Evolutionary conservation across 1,140 invertebrate genomes (phyloP).

Genomic region (Papilio aristodemus): DNA sequence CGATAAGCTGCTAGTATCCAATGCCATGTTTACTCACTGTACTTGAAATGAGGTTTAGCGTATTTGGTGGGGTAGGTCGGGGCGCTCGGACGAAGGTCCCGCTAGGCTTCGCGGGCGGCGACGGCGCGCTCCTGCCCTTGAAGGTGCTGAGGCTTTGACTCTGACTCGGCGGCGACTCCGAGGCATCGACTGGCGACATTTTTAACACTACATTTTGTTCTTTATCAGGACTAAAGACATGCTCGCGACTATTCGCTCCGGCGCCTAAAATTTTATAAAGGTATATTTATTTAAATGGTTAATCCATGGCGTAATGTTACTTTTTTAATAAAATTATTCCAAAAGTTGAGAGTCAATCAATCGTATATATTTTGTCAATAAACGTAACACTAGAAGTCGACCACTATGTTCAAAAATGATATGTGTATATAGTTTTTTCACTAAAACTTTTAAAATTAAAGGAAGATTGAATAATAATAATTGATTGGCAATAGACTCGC

Average conservation of each 20-base stretch:
- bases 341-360: too few relatives aligned
- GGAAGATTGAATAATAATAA: too few relatives aligned
- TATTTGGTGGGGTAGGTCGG: conserved; percentile 90
- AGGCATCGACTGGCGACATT: conserved; percentile 84
- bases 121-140: conserved; percentile 80
- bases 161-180: conserved; percentile 69
- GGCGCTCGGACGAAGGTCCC: conserved; percentile 81
- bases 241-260: conserved; percentile 63
- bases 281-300: conserved; percentile 23
- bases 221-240: conserved; percentile 79
- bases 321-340: too few relatives aligned
- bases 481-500: too few relatives aligned
- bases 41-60: conserved; percentile 85
- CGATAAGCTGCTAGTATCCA: conserved; percentile 44
- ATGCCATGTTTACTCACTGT: conserved; percentile 65
- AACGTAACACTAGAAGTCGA: too few relatives aligned
- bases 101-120: conserved; percentile 73
- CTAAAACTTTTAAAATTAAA: too few relatives aligned
- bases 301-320: too few relatives aligned
- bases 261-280: conserved; percentile 52
- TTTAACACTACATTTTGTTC: conserved; percentile 88
- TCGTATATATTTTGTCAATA: too few relatives aligned
- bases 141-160: conserved; percentile 82
- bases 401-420: too few relatives aligned
- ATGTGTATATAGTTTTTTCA: too few relatives aligned